Percentiles rank a stretch among this genome's conserved stretches.
Evolutionary conservation across 2,888 invertebrate genomes (phyloP).

Genomic region (Invenusta paracnida): DNA sequence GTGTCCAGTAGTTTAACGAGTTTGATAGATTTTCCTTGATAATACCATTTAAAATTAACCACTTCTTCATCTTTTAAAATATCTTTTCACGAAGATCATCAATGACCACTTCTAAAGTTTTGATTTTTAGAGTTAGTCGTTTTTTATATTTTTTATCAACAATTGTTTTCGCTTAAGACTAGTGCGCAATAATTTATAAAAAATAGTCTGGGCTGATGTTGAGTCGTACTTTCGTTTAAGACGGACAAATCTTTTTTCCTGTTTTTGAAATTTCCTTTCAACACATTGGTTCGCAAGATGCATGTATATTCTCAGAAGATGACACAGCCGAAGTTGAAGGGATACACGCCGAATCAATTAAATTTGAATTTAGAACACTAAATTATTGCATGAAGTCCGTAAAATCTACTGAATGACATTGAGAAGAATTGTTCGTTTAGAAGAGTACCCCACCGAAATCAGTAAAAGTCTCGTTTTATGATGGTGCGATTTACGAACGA

Average conservation of each 20-base stretch:
- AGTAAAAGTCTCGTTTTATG: too few relatives aligned
- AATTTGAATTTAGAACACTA: not conserved
- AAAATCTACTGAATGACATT: not conserved
- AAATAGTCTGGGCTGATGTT: too few relatives aligned
- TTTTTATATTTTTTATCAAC: not conserved
- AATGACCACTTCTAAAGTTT: not conserved
- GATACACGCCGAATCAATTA: too few relatives aligned
- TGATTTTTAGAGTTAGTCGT: not conserved
- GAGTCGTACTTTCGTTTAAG: too few relatives aligned
- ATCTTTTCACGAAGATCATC: not conserved
- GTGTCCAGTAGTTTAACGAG: not conserved
- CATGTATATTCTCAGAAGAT: too few relatives aligned
- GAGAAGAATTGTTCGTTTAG: not conserved
- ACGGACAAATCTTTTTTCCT: too few relatives aligned
- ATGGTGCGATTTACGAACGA: too few relatives aligned
- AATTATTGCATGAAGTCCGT: not conserved
- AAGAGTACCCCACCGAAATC: too few relatives aligned
- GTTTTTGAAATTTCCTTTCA: too few relatives aligned
- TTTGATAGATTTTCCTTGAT: not conserved
- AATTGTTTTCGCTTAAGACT: not conserved
- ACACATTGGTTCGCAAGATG: too few relatives aligned
- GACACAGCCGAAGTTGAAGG: too few relatives aligned
- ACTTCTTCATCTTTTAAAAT: not conserved
- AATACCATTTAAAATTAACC: not conserved
- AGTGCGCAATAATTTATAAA: too few relatives aligned